These are phyloP conservation scores for Hermatobates lingyangjiaoensis DNA, from an alignment of 1,140 invertebrate genomes.

Conservation along the genomic window DNA sequence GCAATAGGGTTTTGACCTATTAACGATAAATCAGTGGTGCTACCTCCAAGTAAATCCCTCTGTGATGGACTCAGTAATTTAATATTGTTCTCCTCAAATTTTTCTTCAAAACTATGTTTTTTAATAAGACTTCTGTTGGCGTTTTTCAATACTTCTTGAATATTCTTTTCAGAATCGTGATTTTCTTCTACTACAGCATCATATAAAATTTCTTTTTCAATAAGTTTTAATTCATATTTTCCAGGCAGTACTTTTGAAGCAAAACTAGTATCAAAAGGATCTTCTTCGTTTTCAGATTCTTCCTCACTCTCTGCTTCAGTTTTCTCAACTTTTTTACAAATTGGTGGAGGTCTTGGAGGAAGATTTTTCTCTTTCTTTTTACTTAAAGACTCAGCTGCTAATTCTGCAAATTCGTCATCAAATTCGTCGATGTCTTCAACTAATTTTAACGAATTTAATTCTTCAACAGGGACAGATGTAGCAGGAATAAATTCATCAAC, in stretches of 20 bases:
- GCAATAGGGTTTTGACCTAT: conserved; percentile 45
- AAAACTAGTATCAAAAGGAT: conserved; percentile 75
- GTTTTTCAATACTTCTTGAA: conserved; percentile 32
- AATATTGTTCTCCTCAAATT: conserved; percentile 5
- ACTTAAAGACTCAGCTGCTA: conserved; percentile 49
- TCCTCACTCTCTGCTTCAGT: not conserved
- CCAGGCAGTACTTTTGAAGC: conserved; percentile 54
- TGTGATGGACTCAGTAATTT: conserved; percentile 12
- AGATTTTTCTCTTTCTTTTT: conserved; percentile 21
- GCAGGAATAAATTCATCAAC: conserved; percentile 25
- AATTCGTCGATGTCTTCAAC: conserved; percentile 26
- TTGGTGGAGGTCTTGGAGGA: conserved; percentile 10
- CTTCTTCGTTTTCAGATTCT: conserved; percentile 29
- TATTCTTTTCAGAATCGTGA: conserved; percentile 11
- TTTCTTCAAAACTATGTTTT: not conserved
- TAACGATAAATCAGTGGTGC: conserved; percentile 48
- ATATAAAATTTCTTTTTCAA: conserved; percentile 33
- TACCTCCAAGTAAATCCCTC: conserved; percentile 30
- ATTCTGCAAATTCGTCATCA: conserved; percentile 51
- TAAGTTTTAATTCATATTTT: conserved; percentile 38
- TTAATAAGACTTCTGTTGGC: conserved; percentile 26
- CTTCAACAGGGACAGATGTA: not conserved
- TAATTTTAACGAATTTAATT: not conserved
- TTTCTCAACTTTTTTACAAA: not conserved
- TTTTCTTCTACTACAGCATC: conserved; percentile 30